Conservation (phyloP, 1,140 invertebrate species). For the Gryon sp. region DNA sequence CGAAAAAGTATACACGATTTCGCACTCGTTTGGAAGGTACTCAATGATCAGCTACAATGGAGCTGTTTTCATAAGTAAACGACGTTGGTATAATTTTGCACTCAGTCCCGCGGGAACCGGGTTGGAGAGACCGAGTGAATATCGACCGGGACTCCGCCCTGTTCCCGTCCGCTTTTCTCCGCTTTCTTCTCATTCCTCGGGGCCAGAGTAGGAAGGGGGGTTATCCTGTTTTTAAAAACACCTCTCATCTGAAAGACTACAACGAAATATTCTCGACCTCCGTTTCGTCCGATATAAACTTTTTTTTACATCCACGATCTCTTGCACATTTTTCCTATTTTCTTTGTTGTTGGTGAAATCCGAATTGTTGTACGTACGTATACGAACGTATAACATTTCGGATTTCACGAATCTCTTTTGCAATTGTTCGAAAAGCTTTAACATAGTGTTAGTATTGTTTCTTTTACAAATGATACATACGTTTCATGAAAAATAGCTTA, state of each 20-base stretch:
- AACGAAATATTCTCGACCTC: slow-evolving; percentile 34
- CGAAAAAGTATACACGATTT: slow-evolving; percentile 43
- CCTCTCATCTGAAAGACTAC: slow-evolving; percentile 18
- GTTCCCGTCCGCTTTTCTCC: slow-evolving; percentile 63
- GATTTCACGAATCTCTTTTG: no score
- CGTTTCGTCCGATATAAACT: not conserved
- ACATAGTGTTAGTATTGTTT: not conserved
- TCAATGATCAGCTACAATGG: slow-evolving; percentile 54
- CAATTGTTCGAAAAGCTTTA: not conserved
- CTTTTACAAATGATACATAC: no score
- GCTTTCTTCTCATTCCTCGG: slow-evolving; percentile 41
- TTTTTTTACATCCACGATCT: slow-evolving; percentile 2
- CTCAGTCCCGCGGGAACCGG: slow-evolving; percentile 51
- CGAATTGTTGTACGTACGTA: not conserved
- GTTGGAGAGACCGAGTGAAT: slow-evolving; percentile 61
- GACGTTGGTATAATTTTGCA: slow-evolving; percentile 59
- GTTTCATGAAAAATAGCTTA: slow-evolving; percentile 2
- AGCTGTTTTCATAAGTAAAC: slow-evolving; percentile 62
- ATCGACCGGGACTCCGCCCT: slow-evolving; percentile 67
- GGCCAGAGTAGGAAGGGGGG: slow-evolving; percentile 2
- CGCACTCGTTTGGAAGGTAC: slow-evolving; percentile 51
- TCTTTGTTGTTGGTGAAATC: not conserved
- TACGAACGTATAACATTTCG: no score
- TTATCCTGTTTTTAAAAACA: slow-evolving; percentile 63
- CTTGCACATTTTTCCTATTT: not conserved